Evolutionary conservation across 2,797 vertebrate genomes (phyloP).

Genomic region (Hirundo rustica): DNA sequence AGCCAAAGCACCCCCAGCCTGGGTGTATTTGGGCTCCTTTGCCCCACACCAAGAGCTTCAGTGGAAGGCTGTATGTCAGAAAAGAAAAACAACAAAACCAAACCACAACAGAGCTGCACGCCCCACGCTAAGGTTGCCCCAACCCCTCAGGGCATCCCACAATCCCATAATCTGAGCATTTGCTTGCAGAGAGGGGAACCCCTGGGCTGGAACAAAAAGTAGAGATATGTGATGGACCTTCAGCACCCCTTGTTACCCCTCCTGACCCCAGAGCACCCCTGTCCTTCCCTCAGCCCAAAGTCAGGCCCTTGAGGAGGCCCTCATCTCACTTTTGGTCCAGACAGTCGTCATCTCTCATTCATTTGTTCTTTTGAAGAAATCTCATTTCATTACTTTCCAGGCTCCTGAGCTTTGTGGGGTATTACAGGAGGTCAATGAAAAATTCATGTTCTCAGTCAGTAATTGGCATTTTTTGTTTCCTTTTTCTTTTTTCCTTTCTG

Average conservation of each 20-base stretch:
- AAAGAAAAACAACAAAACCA: neutral
- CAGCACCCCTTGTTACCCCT: neutral
- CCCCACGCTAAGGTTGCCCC: neutral
- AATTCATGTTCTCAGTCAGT: constrained; percentile 51
- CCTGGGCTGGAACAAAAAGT: neutral
- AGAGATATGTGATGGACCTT: neutral
- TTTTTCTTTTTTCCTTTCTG: neutral
- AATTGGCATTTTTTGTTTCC: constrained; percentile 53
- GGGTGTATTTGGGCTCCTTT: neutral
- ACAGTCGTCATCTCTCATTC: neutral
- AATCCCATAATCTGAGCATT: neutral
- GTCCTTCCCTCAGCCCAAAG: neutral
- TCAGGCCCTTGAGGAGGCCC: neutral
- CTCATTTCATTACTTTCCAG: constrained; percentile 37
- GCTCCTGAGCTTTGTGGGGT: constrained; percentile 30
- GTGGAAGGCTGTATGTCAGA: neutral
- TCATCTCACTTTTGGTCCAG: neutral
- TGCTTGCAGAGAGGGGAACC: neutral
- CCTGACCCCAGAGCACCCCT: neutral
- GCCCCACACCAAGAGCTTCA: neutral
- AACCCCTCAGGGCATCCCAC: neutral
- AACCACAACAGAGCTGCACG: neutral
- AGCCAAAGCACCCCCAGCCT: neutral
- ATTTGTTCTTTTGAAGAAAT: constrained; percentile 37
- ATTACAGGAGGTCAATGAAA: constrained; percentile 61